Conservation (phyloP, 2,113 vertebrate species). For the Chitala chitala region DNA sequence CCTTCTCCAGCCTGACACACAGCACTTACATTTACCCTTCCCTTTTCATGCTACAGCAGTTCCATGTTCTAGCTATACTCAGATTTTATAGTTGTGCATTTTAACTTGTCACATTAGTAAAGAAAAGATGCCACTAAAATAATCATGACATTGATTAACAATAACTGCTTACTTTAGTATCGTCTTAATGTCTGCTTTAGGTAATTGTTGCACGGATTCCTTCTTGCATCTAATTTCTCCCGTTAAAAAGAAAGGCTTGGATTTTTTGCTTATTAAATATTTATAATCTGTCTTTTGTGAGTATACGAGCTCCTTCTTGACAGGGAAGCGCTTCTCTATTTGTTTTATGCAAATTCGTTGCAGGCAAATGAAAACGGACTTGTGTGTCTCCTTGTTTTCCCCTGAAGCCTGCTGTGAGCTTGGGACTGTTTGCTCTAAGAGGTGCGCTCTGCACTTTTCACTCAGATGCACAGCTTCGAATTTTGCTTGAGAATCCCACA, state of each 20-base stretch:
- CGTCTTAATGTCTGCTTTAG: background rate
- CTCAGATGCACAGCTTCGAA: slow-evolving; percentile 10
- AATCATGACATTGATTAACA: slow-evolving; percentile 17
- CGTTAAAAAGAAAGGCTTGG: background rate
- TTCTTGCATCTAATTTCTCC: background rate
- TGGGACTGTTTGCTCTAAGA: background rate
- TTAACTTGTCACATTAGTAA: background rate
- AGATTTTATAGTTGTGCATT: background rate
- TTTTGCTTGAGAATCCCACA: slow-evolving; percentile 23
- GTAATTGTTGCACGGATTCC: background rate
- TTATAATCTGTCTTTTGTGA: background rate
- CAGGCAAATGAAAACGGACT: slow-evolving; percentile 21
- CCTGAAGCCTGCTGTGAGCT: background rate
- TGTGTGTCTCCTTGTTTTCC: background rate
- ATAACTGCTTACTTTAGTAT: background rate
- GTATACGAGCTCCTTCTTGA: background rate
- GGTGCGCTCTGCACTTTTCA: background rate
- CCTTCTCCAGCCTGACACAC: too few species aligned
- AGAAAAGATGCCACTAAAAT: background rate
- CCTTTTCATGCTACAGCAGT: background rate
- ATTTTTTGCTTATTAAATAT: slow-evolving; percentile 7
- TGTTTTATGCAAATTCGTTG: background rate
- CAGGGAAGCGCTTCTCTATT: background rate
- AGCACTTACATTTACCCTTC: too few species aligned
- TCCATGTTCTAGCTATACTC: background rate